Evolutionary conservation across 2,113 vertebrate species (phyloP).

Genomic region (Dicerorhinus sumatrensis): DNA sequence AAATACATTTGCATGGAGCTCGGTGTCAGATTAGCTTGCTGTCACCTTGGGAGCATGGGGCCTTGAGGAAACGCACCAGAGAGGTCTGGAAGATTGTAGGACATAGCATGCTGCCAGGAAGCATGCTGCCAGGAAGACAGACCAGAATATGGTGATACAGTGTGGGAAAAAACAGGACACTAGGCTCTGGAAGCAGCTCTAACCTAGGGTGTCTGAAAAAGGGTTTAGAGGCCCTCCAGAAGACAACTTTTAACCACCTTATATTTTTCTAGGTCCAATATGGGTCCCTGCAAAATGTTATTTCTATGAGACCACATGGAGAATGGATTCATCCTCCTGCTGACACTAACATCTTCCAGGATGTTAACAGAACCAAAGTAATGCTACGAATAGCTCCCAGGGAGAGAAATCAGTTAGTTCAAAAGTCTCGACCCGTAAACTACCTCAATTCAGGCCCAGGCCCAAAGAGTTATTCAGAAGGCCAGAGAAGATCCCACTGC

Average conservation of each 20-base stretch:
- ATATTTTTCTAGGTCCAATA: neutral
- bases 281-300: neutral
- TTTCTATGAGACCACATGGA: slow-evolving; percentile 19
- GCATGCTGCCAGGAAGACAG: neutral
- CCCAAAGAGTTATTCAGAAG: slow-evolving; percentile 31
- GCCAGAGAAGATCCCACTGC: neutral
- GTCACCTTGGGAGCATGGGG: neutral
- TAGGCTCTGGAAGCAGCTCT: neutral
- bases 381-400: neutral
- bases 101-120: neutral
- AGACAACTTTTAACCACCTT: slow-evolving; percentile 6
- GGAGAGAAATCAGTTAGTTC: neutral
- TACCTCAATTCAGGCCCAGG: neutral
- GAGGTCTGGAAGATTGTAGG: neutral
- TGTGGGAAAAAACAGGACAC: neutral
- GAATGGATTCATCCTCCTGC: neutral
- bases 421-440: slow-evolving; percentile 31
- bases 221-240: neutral
- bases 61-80: neutral
- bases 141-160: neutral
- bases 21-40: neutral
- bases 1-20: slow-evolving; percentile 18
- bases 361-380: slow-evolving; percentile 18
- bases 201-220: neutral
- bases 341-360: neutral